Evolutionary conservation across 2,113 vertebrate genomes (phyloP).

Genomic region (Tetraodon nigroviridis): DNA sequence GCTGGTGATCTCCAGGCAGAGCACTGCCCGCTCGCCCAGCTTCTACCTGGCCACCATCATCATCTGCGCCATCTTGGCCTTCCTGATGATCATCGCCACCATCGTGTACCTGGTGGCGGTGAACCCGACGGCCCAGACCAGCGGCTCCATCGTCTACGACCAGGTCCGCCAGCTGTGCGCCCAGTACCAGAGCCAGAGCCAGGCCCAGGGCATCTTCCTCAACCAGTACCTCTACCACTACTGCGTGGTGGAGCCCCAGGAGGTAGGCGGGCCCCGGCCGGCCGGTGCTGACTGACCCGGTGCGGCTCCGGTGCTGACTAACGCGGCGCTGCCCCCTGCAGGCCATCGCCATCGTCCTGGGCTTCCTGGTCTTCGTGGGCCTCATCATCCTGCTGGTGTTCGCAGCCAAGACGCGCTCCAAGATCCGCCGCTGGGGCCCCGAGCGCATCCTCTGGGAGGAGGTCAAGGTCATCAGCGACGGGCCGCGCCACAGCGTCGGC

Average conservation of each 20-base stretch:
- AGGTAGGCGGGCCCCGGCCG: constrained; percentile 81
- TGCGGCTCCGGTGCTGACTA: constrained; percentile 46
- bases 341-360: constrained; percentile 86
- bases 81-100: constrained; percentile 81
- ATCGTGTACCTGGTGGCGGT: constrained; percentile 86
- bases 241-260: constrained; percentile 89
- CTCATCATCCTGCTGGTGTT: constrained; percentile 87
- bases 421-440: constrained; percentile 75
- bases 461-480: constrained; percentile 55
- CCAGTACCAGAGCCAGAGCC: constrained; percentile 78
- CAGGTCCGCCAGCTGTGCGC: constrained; percentile 79
- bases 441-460: constrained; percentile 85
- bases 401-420: constrained; percentile 78
- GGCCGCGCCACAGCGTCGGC: constrained; percentile 74
- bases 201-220: constrained; percentile 74
- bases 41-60: constrained; percentile 83
- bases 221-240: constrained; percentile 92
- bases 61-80: constrained; percentile 73
- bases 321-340: constrained; percentile 30
- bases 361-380: constrained; percentile 79
- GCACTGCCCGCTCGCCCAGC: constrained; percentile 65
- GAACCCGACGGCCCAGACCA: constrained; percentile 82
- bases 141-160: constrained; percentile 79
- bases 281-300: constrained; percentile 81
- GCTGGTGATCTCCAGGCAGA: constrained; percentile 77